A percentile compares a stretch with the other conserved stretches of the same genome.
These are phyloP conservation scores for Melierax canorus DNA, from an alignment of 2,113 vertebrate genomes.

Conservation along the genomic window DNA sequence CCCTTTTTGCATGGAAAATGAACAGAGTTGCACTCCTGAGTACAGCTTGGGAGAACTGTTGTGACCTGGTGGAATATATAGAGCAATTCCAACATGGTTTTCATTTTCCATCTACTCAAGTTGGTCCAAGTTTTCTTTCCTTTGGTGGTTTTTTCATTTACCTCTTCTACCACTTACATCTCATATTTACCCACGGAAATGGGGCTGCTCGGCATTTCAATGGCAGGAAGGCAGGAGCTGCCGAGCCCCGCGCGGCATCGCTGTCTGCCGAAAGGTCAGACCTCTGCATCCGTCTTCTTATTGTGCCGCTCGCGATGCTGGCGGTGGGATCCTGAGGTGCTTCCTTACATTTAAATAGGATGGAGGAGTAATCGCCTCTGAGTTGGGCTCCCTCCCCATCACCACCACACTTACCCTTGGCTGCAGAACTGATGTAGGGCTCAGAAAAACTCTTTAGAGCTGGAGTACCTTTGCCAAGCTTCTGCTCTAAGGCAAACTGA, in stretches of 20 bases:
- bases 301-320: background rate
- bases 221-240: slow-evolving; percentile 19
- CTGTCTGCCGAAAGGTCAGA: background rate
- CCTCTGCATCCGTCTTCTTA: background rate
- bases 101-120: background rate
- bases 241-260: background rate
- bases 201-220: background rate
- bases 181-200: background rate
- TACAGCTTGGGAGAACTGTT: background rate
- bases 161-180: background rate
- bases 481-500: background rate
- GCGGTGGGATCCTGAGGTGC: background rate
- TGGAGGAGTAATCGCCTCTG: background rate
- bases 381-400: background rate
- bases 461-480: background rate
- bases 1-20: background rate
- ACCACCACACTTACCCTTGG: background rate
- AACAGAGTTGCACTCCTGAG: rapidly evolving
- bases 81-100: background rate
- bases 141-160: background rate
- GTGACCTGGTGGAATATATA: rapidly evolving
- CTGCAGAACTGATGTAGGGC: background rate
- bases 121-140: background rate
- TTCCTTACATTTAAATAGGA: background rate
- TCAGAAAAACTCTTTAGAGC: background rate